Percentiles rank a stretch among this genome's conserved stretches.
These are phyloP conservation scores for Drosophila putrida DNA, from an alignment of 2,888 invertebrate genomes.

Conservation along the genomic window DNA sequence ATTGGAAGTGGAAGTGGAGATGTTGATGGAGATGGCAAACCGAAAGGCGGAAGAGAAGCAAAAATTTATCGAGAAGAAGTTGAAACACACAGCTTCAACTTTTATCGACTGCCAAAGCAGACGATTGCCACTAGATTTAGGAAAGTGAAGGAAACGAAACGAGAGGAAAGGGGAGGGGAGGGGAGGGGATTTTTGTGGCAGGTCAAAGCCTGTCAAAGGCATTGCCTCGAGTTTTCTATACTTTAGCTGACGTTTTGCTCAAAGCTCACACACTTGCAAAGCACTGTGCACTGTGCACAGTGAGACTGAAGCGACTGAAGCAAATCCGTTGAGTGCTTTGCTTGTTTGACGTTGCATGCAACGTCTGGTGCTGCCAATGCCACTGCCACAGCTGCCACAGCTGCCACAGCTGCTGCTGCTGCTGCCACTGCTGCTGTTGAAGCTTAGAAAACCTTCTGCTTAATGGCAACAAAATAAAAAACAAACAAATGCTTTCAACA, in stretches of 20 bases:
- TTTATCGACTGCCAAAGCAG: slow-evolving; percentile 46
- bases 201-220: slow-evolving; percentile 59
- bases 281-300: neutral
- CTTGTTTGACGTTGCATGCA: slow-evolving; percentile 31
- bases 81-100: slow-evolving; percentile 37
- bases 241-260: slow-evolving; percentile 35
- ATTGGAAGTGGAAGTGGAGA: neutral
- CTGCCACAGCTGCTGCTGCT: neutral
- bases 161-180: neutral
- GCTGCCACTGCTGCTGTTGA: neutral
- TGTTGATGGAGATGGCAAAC: neutral
- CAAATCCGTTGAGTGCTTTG: slow-evolving; percentile 38
- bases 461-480: slow-evolving; percentile 8
- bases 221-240: slow-evolving; percentile 33
- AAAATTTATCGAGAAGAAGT: slow-evolving; percentile 42
- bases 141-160: no score
- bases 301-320: slow-evolving; percentile 2
- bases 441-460: neutral
- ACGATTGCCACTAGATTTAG: slow-evolving; percentile 15
- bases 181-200: slow-evolving; percentile 10
- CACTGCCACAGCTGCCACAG: neutral
- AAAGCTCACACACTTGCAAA: slow-evolving; percentile 21
- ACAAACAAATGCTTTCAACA: slow-evolving; percentile 7
- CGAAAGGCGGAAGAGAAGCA: neutral
- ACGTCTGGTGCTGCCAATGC: neutral